Evolutionary conservation across 2,888 invertebrate genomes (phyloP), one percentile per base, ranked within the genome.

Genomic region (Pemphredon lugubris): DNA sequence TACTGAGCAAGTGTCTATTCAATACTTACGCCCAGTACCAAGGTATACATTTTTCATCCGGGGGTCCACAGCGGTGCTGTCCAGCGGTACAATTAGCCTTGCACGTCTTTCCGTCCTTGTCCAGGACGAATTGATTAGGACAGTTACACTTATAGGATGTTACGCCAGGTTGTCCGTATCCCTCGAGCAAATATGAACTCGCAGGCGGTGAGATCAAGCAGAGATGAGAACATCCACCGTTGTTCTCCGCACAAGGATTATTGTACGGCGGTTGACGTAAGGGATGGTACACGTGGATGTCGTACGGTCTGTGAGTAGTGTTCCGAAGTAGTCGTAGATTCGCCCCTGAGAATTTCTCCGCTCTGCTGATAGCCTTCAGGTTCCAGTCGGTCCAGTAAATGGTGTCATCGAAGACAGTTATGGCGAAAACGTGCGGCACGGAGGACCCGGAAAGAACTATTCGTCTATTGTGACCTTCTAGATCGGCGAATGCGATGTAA

Each of bases 371-470:
- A 0, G 96, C 96, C 88, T 98, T 98, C 51, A 97, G 90, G 89
- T 99, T 99, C 99, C 99, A 99, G 88, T 99, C 99, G 0, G 98
- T 97, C 98, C 98, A 99, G 90, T 95, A 99, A 16, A 96, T 92
- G 82, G 92, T 94, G 84, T 98, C 98, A 85, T 98, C 99, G 88
- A 99, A 98, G 0, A 98, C 92, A 7, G 96, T 94, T 44, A 99
- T 91, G 0, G 98, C 98, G 84, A 98, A 99, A 0, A 98, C 97
- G 88, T 99, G 99, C 0, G 99, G 98, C 0, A 98, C 98, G 48
- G 93, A 91, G 2, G 91, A 90, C 0, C 97, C 97, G 0, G 95
- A 94, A 1, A 98, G 86, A 0, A 95, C 96, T 57, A 95, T 93
- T 85, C 96, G 96, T 2, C 97, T 92, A 86, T 97, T 95, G 74